phyloP scores from a whole-genome alignment of 2,797 vertebrate genomes.

The Pogonophryne albipinna region DNA sequence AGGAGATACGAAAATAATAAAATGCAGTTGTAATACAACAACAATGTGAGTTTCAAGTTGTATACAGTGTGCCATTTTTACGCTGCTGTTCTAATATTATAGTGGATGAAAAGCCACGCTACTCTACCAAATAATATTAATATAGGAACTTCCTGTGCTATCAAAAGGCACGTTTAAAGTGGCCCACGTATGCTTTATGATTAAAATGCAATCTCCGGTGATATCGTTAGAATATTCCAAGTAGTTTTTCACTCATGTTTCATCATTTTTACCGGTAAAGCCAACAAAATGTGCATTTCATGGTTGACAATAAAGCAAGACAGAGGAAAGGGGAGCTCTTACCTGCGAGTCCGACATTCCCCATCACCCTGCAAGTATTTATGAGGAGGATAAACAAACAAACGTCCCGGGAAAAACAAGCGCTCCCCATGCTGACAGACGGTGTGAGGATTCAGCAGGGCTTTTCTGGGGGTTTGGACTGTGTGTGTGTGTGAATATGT shows the following conservation, averaged over 20 bases:
- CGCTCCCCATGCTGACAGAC: slow-evolving; percentile 90
- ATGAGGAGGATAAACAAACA: slow-evolving; percentile 90
- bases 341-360: slow-evolving; percentile 91
- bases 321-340: slow-evolving; percentile 76
- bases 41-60: not conserved
- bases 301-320: slow-evolving; percentile 33
- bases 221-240: not conserved
- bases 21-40: not conserved
- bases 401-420: slow-evolving; percentile 87
- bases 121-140: not conserved
- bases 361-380: slow-evolving; percentile 87
- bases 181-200: not conserved
- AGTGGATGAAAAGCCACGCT: not conserved
- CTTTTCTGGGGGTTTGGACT: slow-evolving; percentile 68
- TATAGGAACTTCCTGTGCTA: not conserved
- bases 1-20: not conserved
- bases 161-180: slow-evolving; percentile 9
- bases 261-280: slow-evolving; percentile 15
- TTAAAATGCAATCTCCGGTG: not conserved
- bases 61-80: too few species aligned
- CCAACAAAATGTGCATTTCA: slow-evolving; percentile 34
- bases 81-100: not conserved
- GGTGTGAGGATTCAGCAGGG: slow-evolving; percentile 79
- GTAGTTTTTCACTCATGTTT: slow-evolving; percentile 11
- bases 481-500: slow-evolving; percentile 65